Conservation (phyloP, 1,140 invertebrate species). For the Temnothorax longispinosus region DNA sequence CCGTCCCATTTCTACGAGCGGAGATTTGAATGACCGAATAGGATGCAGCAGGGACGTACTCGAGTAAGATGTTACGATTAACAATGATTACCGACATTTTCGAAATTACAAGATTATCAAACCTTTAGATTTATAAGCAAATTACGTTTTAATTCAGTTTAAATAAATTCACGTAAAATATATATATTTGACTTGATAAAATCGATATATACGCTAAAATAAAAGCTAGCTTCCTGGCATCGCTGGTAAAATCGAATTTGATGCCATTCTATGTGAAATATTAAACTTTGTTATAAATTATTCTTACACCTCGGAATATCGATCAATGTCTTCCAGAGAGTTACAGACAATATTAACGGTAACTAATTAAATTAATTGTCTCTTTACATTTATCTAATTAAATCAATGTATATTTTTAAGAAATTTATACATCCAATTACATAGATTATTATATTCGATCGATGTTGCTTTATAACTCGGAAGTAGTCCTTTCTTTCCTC, state of each 20-base stretch:
- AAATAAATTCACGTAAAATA: neutral
- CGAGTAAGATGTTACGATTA: neutral
- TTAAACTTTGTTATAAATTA: constrained; percentile 13
- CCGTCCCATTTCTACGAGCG: constrained; percentile 71
- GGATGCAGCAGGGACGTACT: constrained; percentile 67
- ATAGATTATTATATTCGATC: neutral
- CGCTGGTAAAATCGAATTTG: neutral
- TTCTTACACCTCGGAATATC: neutral
- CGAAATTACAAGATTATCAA: neutral
- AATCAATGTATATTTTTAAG: neutral
- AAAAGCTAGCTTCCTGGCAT: neutral
- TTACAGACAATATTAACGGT: neutral
- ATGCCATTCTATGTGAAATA: neutral
- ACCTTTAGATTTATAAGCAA: neutral
- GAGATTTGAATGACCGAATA: constrained; percentile 78
- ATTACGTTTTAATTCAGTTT: neutral
- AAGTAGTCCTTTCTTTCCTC: neutral
- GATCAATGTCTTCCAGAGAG: neutral
- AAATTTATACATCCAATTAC: neutral
- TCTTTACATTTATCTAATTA: neutral
- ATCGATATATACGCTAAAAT: neutral
- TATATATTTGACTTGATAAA: neutral
- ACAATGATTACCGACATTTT: neutral
- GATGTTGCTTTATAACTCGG: neutral
- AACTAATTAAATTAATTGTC: neutral